Evolutionary conservation across 2,113 vertebrate genomes (phyloP), one percentile per base, ranked within the genome.

Genomic region (Hemicordylus capensis): DNA sequence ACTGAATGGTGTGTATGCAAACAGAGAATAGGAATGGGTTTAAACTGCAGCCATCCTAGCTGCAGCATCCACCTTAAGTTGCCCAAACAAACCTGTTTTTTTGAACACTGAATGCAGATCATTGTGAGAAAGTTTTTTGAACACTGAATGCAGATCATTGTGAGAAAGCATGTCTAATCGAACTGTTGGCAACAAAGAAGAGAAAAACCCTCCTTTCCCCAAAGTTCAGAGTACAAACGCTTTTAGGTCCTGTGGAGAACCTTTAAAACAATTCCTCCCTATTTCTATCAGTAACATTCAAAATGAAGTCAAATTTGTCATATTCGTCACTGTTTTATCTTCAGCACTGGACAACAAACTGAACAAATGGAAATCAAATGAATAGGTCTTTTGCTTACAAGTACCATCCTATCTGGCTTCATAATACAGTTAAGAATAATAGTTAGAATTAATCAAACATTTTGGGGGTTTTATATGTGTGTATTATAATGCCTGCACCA

Each of bases 341-440:
- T 85, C 84, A 85, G 76, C 84, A 79, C 76, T 85, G 84, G 84
- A 46, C 76, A 85, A 85, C 77, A 80, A 61, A 80, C 84, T 85
- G 76, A 85, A 85, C 76, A 54, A 54, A 54, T 17, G 12, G 51
- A 54, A 54, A 54, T 54, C 51, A 54, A 54, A 54, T 54, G 51
- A 54, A 54, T 54, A 85, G 54, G 42, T 66, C 42, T 70, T 72
- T 70, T 76, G 61, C 76, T 84, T 79, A 85, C 37, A 61, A 61
- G 31, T 85, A 79, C 64, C 39, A 79, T 80, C 67, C 67, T 85
- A 34, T 72, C 76, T 58, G 44, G 64, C 64, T 59, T 85, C 51
- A 59, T 48, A 48, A 70, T 59, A 20, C 54, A 48, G 8, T 46
- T 51, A 66, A 54, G 22, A 59, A n/a, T 76, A 46, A 56, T 42